Evolutionary conservation across 92 coral and sea anemone species (phyloP).

Genomic region (Phenganax subtilis): DNA sequence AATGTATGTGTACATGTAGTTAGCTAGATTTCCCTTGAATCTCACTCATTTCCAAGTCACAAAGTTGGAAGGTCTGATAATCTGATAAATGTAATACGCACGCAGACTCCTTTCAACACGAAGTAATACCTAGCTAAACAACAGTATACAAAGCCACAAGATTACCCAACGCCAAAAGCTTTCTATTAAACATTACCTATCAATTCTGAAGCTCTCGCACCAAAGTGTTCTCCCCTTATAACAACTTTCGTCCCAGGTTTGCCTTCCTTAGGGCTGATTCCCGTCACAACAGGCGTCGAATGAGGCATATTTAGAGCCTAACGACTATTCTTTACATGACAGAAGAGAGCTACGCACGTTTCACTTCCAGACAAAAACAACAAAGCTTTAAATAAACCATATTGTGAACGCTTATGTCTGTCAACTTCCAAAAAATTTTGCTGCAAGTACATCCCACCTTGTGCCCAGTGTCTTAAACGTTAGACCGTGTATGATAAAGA

Average conservation of each 20-base stretch:
- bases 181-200: conserved; percentile 56
- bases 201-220: conserved; percentile 75
- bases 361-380: not conserved
- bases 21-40: no score
- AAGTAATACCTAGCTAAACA: no score
- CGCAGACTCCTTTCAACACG: no score
- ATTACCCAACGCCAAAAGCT: not conserved
- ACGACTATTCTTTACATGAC: not conserved
- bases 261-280: conserved; percentile 95
- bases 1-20: no score
- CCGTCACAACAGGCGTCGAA: conserved; percentile 92
- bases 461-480: not conserved
- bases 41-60: no score
- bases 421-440: not conserved
- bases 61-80: no score
- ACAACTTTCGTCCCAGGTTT: conserved; percentile 94
- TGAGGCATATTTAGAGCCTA: conserved; percentile 47
- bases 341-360: not conserved
- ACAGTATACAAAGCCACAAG: not conserved
- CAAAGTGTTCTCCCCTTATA: conserved; percentile 89
- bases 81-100: no score
- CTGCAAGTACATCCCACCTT: not conserved
- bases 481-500: no score
- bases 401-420: not conserved
- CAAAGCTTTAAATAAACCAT: not conserved